Evolutionary conservation across 2,888 invertebrate genomes (phyloP).

Genomic region (Tryphoninae sp.): DNA sequence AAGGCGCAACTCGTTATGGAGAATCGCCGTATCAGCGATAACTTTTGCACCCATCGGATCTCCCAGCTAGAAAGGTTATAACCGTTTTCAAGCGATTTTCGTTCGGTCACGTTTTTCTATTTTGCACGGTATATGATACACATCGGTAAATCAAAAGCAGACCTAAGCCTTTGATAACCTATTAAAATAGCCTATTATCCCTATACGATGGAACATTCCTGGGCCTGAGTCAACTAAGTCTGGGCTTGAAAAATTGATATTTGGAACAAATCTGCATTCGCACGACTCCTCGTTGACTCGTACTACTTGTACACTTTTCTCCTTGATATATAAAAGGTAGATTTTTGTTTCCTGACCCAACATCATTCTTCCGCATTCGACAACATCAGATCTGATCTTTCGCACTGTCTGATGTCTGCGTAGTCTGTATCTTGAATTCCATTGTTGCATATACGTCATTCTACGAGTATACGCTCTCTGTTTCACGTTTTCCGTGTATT

Average conservation of each 20-base stretch:
- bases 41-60: conserved; percentile 42
- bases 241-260: background rate
- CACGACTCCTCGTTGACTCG: background rate
- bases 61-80: conserved; percentile 48
- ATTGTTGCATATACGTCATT: conserved; percentile 45
- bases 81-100: conserved; percentile 56
- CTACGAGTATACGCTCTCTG: conserved; percentile 39
- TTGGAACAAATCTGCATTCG: background rate
- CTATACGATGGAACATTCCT: background rate
- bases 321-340: background rate
- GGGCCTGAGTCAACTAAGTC: background rate
- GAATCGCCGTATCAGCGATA: conserved; percentile 61
- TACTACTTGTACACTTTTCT: background rate
- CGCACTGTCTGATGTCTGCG: background rate
- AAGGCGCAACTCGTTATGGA: conserved; percentile 38
- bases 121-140: conserved; percentile 11
- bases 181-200: background rate
- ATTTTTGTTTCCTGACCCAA: background rate
- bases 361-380: background rate
- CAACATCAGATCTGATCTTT: conserved; percentile 7
- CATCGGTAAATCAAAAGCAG: conserved; percentile 15
- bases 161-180: background rate
- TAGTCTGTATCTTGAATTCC: conserved; percentile 11
- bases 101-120: conserved; percentile 57
- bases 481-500: conserved; percentile 41